Conservation (phyloP, 2,797 vertebrate genomes). For the Pseudochromis fuscus region DNA sequence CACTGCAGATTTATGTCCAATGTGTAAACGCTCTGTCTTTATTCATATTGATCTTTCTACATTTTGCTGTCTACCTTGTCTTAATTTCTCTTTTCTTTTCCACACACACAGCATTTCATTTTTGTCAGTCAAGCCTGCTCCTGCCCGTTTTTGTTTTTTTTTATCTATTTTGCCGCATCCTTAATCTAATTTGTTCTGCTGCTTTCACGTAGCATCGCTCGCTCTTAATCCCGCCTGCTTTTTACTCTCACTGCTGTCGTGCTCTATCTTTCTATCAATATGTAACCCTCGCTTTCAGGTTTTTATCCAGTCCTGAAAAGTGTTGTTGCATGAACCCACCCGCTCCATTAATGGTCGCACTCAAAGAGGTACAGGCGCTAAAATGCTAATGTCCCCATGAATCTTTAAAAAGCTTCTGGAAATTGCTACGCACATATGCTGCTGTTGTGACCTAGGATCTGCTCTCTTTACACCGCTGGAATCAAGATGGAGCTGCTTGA, state of each 20-base stretch:
- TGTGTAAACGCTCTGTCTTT: not conserved
- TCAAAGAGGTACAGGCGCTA: conserved; percentile 52
- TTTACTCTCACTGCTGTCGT: not conserved
- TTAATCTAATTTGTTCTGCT: conserved; percentile 16
- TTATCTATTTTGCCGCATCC: conserved; percentile 1
- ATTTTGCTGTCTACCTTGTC: not conserved
- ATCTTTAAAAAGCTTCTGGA: conserved; percentile 76
- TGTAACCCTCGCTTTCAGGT: conserved; percentile 24
- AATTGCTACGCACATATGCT: conserved; percentile 68
- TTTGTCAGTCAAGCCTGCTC: not conserved
- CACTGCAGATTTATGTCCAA: not conserved
- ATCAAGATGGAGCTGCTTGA: conserved; percentile 61
- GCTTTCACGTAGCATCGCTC: not conserved
- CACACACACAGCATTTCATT: not conserved
- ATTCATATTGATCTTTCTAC: not conserved
- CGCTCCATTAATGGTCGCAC: conserved; percentile 61
- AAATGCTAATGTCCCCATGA: conserved; percentile 79
- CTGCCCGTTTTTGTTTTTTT: not conserved
- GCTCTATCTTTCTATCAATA: conserved; percentile 18
- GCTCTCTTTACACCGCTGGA: conserved; percentile 57
- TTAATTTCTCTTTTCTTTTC: conserved; percentile 1
- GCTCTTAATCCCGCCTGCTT: conserved; percentile 6
- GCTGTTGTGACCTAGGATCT: conserved; percentile 71
- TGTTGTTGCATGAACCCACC: conserved; percentile 49
- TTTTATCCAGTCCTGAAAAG: conserved; percentile 46